Evolutionary conservation across 2,888 invertebrate species (phyloP).

Genomic region (Fragum fragum): DNA sequence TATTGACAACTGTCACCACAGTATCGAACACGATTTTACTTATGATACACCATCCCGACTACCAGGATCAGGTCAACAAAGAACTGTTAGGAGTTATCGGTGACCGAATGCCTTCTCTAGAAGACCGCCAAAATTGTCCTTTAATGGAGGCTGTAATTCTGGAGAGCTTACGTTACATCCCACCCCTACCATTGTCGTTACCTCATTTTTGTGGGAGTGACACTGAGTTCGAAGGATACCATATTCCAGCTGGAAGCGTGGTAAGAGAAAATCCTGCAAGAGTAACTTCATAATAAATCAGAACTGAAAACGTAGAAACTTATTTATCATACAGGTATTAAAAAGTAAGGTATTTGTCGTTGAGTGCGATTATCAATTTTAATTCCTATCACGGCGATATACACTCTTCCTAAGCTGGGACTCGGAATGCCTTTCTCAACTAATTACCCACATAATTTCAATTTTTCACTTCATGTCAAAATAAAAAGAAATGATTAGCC

Average conservation of each 20-base stretch:
- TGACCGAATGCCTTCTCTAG: not conserved
- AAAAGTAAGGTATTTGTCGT: too few species aligned
- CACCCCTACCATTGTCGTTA: not conserved
- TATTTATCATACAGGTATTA: too few species aligned
- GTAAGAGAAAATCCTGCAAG: too few species aligned
- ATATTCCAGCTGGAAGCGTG: conserved; percentile 5
- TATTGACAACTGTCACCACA: not conserved
- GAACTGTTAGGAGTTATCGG: not conserved
- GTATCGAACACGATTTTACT: not conserved
- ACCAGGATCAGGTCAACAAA: not conserved
- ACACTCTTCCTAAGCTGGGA: too few species aligned
- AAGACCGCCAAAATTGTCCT: not conserved
- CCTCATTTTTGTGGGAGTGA: not conserved
- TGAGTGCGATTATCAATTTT: too few species aligned
- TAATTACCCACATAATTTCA: too few species aligned
- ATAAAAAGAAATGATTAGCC: too few species aligned
- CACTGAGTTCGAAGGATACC: not conserved
- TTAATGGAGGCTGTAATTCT: not conserved
- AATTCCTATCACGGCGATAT: too few species aligned
- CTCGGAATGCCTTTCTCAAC: too few species aligned
- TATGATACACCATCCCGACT: not conserved
- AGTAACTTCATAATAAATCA: too few species aligned
- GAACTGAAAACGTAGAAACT: too few species aligned
- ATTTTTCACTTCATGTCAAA: too few species aligned
- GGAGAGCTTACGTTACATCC: conserved; percentile 2